Evolutionary conservation across 2,888 invertebrate genomes (phyloP), one percentile per base, ranked within the genome.

Genomic region (Phaedon cochleariae): DNA sequence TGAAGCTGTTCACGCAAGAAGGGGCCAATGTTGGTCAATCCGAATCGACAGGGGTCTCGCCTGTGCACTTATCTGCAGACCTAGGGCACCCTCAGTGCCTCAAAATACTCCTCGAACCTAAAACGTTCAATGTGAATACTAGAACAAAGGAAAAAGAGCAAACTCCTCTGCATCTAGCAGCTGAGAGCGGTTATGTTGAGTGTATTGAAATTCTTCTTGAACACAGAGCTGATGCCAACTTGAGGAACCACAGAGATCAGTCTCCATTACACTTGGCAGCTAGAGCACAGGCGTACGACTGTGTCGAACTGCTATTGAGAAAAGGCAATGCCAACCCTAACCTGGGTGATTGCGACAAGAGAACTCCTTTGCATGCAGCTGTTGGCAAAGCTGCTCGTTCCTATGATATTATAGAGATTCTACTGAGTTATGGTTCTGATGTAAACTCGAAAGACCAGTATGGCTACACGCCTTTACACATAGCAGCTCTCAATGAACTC

Each of bases 251-350:
- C 77, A 87, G 94, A 59, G 92, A 92, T 9, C 95, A 94, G 78
- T 94, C 94, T 0, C 91, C 96, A 0, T 83, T 97, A 22, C 96
- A 97, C 82, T 84, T 95, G 72, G 96, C 95, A 0, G 90, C 94
- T 1, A 87, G 92, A 31, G 90, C 92, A 0, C 90, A 94, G 60
- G 91, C 93, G 52, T 85, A 91, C 59, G 94, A 95, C 78, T 93
- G 93, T 76, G 93, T 94, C 0, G 93, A 94, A 75, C 86, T 90
- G 1, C 84, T 95, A 48, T 80, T 95, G 21, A 85, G 90, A 48
- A 91, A 91, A 80, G 91, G 91, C 1, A 90, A 90, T 72, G 90
- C 92, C 0, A 90, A 94, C 77, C 90, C 94, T 0, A 94, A 94
- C 78, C 88, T 91, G 0, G 89, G 90, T 74, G 95, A 95, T 81